Conservation (phyloP, 1,140 invertebrate species). For the Holcopasites calliopsidis region DNA sequence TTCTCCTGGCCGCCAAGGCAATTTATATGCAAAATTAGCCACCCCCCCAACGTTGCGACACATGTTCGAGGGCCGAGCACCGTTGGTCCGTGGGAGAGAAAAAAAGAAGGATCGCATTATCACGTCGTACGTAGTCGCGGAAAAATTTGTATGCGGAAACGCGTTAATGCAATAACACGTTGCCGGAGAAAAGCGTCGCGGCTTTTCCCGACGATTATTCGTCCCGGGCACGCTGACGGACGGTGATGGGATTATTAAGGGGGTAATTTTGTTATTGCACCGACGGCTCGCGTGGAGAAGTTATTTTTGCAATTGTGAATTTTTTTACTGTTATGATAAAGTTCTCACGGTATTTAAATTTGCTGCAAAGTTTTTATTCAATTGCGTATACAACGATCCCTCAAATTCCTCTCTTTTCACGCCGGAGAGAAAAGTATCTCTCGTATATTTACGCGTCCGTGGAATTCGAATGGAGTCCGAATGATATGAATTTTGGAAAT, state of each 20-base stretch:
- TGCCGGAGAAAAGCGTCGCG: slow-evolving; percentile 18
- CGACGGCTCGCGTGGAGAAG: no score
- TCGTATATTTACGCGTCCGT: no score
- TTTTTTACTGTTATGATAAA: no score
- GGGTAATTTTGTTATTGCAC: not conserved
- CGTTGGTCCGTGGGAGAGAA: slow-evolving; percentile 7
- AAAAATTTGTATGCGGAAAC: slow-evolving; percentile 58
- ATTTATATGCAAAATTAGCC: slow-evolving; percentile 67
- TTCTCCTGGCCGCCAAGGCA: slow-evolving; percentile 59
- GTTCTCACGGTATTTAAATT: no score
- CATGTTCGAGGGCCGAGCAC: slow-evolving; percentile 55
- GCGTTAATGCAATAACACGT: slow-evolving; percentile 47
- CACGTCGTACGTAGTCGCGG: slow-evolving; percentile 50
- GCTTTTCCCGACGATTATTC: slow-evolving; percentile 15
- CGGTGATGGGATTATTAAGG: not conserved
- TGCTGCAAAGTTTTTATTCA: no score
- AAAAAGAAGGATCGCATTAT: slow-evolving; percentile 58
- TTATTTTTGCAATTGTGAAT: no score
- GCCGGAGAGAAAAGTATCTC: no score
- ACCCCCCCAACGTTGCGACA: slow-evolving; percentile 57
- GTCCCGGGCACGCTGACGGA: not conserved
- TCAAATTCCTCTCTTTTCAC: no score
- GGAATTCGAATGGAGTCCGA: not conserved
- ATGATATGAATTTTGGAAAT: not conserved
- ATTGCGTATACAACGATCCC: no score